A percentile compares a stretch with the other conserved stretches of the same genome.
Evolutionary conservation across 30 jellyfish, hydroid and myxozoan genomes (phyloP).

Genomic region (Calvadosia cruxmelitensis): DNA sequence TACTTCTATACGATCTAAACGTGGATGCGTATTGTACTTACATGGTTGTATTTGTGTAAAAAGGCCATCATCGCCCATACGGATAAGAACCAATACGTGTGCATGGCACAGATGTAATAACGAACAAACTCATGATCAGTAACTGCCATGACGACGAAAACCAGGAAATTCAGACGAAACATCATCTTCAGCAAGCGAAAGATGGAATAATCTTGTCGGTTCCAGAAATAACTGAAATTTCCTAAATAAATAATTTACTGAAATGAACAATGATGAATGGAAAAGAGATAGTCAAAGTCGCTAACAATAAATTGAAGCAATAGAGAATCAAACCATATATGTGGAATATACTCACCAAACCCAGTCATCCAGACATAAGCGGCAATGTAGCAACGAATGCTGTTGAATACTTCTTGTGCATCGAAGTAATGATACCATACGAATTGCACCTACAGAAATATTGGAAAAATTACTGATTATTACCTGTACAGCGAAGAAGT

Average conservation of each 20-base stretch:
- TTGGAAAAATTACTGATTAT: too few species aligned
- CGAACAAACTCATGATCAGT: conserved; percentile 82
- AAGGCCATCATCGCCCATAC: conserved; percentile 83
- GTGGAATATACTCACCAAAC: conserved; percentile 53
- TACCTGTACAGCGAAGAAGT: too few species aligned
- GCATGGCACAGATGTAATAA: conserved; percentile 95
- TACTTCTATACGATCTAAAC: too few species aligned
- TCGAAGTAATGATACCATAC: conserved; percentile 97
- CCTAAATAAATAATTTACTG: too few species aligned
- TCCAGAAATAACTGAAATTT: conserved; percentile 56
- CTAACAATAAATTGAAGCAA: neutral
- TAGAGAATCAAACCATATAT: too few species aligned
- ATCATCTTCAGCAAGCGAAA: conserved; percentile 84
- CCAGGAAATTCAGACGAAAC: conserved; percentile 88
- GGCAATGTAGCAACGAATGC: conserved; percentile 88
- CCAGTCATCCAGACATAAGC: conserved; percentile 99
- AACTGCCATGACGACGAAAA: conserved; percentile 81
- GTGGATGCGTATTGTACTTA: conserved; percentile 5
- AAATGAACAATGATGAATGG: neutral
- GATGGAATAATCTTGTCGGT: conserved; percentile 71
- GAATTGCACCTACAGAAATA: conserved; percentile 72
- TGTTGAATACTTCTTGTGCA: conserved; percentile 89
- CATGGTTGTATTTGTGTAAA: conserved; percentile 45
- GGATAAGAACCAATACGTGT: conserved; percentile 90
- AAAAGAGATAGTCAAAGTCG: neutral